Percentiles rank a stretch among this genome's conserved stretches.
Conservation (phyloP, 2,888 invertebrate species). For the Lepidonotus clava region DNA sequence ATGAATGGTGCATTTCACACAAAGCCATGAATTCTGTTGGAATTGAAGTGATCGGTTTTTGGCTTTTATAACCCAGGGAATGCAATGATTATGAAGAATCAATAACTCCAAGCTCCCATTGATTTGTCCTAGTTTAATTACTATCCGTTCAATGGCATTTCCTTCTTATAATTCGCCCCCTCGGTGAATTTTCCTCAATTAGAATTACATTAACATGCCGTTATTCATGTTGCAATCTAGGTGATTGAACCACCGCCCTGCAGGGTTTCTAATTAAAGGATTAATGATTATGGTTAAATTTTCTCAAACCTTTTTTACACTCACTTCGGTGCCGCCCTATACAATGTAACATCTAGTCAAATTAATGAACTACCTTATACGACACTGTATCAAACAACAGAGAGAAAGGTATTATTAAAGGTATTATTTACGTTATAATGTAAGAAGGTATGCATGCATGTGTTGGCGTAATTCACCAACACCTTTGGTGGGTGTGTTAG, state of each 20-base stretch:
- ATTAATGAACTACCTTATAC: too few species aligned
- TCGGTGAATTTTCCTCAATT: not conserved
- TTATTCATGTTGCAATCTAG: not conserved
- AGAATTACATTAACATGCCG: not conserved
- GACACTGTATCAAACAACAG: too few species aligned
- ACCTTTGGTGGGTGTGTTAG: too few species aligned
- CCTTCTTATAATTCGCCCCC: not conserved
- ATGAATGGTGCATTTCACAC: not conserved
- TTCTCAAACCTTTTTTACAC: too few species aligned
- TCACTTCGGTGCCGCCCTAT: too few species aligned
- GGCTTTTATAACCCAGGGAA: not conserved
- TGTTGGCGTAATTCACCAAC: too few species aligned
- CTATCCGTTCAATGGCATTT: slow-evolving; percentile 21
- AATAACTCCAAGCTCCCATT: not conserved
- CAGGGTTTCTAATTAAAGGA: too few species aligned
- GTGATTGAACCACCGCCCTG: not conserved
- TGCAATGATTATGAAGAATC: slow-evolving; percentile 13
- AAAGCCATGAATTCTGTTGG: not conserved
- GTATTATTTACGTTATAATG: too few species aligned
- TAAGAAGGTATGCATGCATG: too few species aligned
- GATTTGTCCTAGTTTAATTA: slow-evolving; percentile 14
- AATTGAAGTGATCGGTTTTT: not conserved
- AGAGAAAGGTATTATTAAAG: too few species aligned
- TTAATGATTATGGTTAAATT: too few species aligned
- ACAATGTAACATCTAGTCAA: too few species aligned